Evolutionary conservation across 2,113 vertebrate species (phyloP).

Genomic region (Ciconia maguari): DNA sequence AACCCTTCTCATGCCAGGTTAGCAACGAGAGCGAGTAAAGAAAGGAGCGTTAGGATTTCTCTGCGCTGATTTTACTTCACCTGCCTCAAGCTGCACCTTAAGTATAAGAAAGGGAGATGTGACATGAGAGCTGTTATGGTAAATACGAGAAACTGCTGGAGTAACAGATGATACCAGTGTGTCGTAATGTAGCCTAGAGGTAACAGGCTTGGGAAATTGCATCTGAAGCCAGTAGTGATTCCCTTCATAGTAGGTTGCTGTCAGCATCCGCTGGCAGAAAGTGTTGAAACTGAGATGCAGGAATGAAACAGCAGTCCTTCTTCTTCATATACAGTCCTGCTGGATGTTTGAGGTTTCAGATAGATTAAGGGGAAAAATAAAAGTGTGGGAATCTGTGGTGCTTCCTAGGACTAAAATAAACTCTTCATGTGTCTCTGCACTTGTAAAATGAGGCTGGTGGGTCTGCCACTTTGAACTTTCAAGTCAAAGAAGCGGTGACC

Average conservation of each 20-base stretch:
- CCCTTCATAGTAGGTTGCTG: neutral
- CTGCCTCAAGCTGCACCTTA: neutral
- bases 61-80: neutral
- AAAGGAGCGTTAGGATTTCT: neutral
- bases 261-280: neutral
- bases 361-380: neutral
- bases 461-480: conserved; percentile 4
- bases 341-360: neutral
- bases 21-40: neutral
- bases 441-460: neutral
- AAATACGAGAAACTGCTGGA: neutral
- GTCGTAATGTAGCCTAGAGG: neutral
- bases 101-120: neutral
- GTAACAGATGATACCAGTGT: neutral
- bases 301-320: neutral
- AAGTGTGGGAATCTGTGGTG: neutral
- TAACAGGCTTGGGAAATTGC: neutral
- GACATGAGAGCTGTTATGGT: neutral
- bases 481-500: neutral
- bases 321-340: neutral
- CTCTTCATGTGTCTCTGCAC: neutral
- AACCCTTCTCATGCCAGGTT: neutral
- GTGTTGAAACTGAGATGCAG: neutral
- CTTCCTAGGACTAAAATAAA: neutral
- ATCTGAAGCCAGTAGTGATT: neutral